Evolutionary conservation across 2,113 vertebrate genomes (phyloP).

Genomic region (Xerus inauris): DNA sequence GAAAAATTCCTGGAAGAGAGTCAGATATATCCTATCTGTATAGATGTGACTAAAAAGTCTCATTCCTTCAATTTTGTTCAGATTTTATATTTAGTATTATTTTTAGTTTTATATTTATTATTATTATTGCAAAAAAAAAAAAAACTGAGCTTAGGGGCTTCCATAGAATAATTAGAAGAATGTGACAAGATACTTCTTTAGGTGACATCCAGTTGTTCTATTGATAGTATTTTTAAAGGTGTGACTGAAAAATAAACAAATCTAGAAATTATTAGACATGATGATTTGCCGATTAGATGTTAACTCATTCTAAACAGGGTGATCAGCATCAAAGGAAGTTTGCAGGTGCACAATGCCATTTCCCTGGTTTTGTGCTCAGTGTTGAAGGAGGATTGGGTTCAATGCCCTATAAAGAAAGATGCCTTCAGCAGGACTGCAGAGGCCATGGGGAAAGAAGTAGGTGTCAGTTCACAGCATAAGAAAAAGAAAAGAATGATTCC

Average conservation of each 20-base stretch:
- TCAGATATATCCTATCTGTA: neutral
- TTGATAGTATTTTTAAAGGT: constrained; percentile 65
- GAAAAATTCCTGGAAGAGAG: neutral
- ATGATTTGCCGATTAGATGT: constrained; percentile 66
- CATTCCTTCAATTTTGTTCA: neutral
- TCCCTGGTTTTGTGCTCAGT: neutral
- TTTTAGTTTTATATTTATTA: neutral
- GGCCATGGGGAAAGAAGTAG: constrained; percentile 32
- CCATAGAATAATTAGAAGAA: constrained; percentile 12
- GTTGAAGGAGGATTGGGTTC: constrained; percentile 8
- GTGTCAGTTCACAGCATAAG: neutral
- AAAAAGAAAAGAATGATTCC: neutral
- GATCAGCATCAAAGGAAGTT: constrained; percentile 40
- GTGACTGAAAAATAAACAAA: constrained; percentile 71
- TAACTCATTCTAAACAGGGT: constrained; percentile 60
- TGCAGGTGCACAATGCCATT: neutral
- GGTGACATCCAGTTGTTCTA: constrained; percentile 60
- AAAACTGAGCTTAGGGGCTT: constrained; percentile 4
- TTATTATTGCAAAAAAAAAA: neutral
- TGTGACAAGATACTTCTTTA: constrained; percentile 32
- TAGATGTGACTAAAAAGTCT: neutral
- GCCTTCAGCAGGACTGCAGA: neutral
- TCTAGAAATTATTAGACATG: constrained; percentile 70
- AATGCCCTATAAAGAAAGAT: constrained; percentile 31
- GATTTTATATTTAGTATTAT: neutral